phyloP scores from a whole-genome alignment of 2,113 vertebrate genomes.

The Nicator chloris region DNA sequence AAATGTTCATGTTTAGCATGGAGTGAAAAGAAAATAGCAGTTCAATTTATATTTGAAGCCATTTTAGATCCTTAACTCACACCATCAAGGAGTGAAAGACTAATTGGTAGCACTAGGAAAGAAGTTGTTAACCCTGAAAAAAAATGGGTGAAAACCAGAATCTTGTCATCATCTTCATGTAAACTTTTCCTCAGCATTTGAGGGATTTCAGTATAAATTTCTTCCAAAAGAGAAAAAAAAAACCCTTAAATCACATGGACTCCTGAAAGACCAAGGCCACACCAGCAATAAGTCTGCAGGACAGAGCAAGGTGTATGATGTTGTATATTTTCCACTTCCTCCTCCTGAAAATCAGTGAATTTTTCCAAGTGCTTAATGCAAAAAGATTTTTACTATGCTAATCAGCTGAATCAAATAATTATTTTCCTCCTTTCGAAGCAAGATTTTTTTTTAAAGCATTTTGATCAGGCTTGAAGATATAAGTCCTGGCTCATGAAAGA shows the following conservation, averaged over 20 bases:
- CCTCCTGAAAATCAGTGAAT: background rate
- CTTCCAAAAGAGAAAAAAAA: background rate
- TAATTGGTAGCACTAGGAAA: background rate
- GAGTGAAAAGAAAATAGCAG: background rate
- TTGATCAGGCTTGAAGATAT: background rate
- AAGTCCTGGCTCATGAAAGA: background rate
- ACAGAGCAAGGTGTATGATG: background rate
- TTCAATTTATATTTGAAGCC: background rate
- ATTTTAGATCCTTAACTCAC: background rate
- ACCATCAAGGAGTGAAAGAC: background rate
- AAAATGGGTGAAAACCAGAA: background rate
- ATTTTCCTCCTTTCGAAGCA: background rate
- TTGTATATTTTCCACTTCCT: background rate
- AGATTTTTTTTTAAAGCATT: background rate
- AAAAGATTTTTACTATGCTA: background rate
- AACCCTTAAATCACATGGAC: background rate
- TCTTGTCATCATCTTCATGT: background rate
- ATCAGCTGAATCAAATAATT: background rate
- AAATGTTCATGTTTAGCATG: background rate
- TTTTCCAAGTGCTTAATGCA: background rate
- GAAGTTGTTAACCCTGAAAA: background rate
- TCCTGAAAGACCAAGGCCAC: background rate
- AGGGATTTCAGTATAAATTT: background rate
- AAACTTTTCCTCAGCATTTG: background rate
- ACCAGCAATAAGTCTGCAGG: background rate